Evolutionary conservation across 2,888 invertebrate genomes (phyloP).

Genomic region (Chrysolina oricalcia): DNA sequence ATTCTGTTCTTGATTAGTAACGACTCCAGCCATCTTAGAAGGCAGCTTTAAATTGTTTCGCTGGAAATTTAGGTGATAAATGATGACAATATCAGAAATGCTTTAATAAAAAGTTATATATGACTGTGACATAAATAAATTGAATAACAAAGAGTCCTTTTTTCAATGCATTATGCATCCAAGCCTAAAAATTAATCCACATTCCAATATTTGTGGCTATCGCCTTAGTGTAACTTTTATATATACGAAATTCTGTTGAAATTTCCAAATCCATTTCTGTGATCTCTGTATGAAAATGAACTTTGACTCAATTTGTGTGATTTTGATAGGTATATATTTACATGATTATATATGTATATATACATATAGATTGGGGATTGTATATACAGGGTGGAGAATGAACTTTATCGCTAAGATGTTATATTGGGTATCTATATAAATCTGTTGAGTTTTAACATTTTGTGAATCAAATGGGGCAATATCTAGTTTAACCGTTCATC

Average conservation of each 20-base stretch:
- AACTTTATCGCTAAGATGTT: conserved; percentile 22
- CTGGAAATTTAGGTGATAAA: conserved; percentile 56
- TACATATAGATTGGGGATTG: conserved; percentile 51
- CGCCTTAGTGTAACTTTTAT: conserved; percentile 58
- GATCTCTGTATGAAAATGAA: conserved; percentile 67
- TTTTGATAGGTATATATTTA: conserved; percentile 60
- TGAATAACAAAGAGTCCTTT: conserved; percentile 9
- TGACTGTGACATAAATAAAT: conserved; percentile 35
- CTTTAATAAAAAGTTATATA: conserved; percentile 33
- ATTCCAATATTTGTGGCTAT: conserved; percentile 61
- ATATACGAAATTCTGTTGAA: conserved; percentile 56
- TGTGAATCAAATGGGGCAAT: conserved; percentile 33
- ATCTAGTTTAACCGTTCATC: conserved; percentile 37
- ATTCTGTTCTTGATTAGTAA: conserved; percentile 1
- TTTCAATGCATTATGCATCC: conserved; percentile 23
- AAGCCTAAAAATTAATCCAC: conserved; percentile 48
- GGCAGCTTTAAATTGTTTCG: conserved; percentile 65
- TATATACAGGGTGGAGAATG: conserved; percentile 54
- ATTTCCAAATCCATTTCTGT: conserved; percentile 71
- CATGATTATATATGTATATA: conserved; percentile 52
- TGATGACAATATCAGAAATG: conserved; percentile 59
- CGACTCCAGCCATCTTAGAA: conserved; percentile 38
- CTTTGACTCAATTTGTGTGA: conserved; percentile 68
- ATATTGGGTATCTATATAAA: conserved; percentile 16
- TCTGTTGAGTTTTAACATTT: conserved; percentile 22